Conservation (phyloP, 2,113 vertebrate species). For the Parus major region DNA sequence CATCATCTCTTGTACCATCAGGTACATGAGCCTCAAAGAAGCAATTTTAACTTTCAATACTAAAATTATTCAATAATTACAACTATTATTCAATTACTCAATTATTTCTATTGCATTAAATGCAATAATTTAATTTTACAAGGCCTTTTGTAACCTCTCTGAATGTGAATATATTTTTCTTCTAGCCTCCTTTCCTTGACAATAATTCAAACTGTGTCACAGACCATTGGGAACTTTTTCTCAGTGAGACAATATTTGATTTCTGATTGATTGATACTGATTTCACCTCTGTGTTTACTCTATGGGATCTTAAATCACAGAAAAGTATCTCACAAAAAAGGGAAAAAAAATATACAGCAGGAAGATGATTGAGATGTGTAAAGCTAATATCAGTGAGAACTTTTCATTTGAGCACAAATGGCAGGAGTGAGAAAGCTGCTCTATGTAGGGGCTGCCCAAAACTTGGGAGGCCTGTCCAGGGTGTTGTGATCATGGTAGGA, state of each 20-base stretch:
- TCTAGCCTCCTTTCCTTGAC: conserved; percentile 9
- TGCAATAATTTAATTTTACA: conserved; percentile 34
- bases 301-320: not conserved
- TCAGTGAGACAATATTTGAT: not conserved
- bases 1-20: conserved; percentile 54
- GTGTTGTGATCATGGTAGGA: not conserved
- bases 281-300: not conserved
- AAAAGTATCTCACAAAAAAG: not conserved
- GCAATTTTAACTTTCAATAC: conserved; percentile 35
- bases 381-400: not conserved
- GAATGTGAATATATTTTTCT: conserved; percentile 26
- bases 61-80: no score
- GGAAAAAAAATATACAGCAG: not conserved
- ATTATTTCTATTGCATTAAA: not conserved
- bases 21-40: conserved; percentile 32
- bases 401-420: not conserved
- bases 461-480: fast-evolving
- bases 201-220: not conserved
- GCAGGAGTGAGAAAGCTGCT: not conserved
- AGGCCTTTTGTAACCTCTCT: conserved; percentile 30
- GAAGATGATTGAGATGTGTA: not conserved
- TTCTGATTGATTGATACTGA: not conserved
- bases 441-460: fast-evolving
- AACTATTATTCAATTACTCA: no score
- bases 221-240: not conserved